Conservation (phyloP, 2,888 invertebrate genomes). For the Iphiclides podalirius region DNA sequence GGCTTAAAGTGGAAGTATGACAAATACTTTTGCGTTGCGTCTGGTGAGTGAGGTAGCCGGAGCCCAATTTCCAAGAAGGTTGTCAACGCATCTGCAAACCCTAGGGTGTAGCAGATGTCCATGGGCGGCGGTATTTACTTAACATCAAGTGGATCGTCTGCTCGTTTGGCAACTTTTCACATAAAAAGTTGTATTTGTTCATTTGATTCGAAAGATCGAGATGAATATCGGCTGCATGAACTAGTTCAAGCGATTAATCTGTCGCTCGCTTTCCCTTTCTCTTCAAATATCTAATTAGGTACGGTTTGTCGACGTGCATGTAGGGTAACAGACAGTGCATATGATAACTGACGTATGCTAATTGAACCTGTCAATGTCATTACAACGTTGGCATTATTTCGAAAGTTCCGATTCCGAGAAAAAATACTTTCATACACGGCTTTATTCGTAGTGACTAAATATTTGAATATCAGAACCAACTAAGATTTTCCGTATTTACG, state of each 20-base stretch:
- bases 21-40: too few relatives aligned
- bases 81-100: too few relatives aligned
- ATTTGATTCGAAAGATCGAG: constrained; percentile 35
- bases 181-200: constrained; percentile 35
- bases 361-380: constrained; percentile 36
- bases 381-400: constrained; percentile 62
- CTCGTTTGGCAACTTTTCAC: too few relatives aligned
- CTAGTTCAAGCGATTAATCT: constrained; percentile 46
- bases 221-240: constrained; percentile 38
- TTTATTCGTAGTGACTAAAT: too few relatives aligned
- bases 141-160: too few relatives aligned
- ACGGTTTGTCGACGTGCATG: constrained; percentile 28
- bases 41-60: too few relatives aligned
- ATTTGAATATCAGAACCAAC: too few relatives aligned
- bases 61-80: too few relatives aligned
- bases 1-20: too few relatives aligned
- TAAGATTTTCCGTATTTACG: too few relatives aligned
- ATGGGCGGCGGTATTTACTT: too few relatives aligned
- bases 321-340: constrained; percentile 35
- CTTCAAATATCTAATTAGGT: constrained; percentile 37
- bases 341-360: constrained; percentile 30
- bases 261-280: constrained; percentile 53
- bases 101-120: too few relatives aligned
- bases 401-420: constrained; percentile 64
- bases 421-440: constrained; percentile 43